phyloP scores from a whole-genome alignment of 2,888 invertebrate genomes.

The Tanypteryx hageni region DNA sequence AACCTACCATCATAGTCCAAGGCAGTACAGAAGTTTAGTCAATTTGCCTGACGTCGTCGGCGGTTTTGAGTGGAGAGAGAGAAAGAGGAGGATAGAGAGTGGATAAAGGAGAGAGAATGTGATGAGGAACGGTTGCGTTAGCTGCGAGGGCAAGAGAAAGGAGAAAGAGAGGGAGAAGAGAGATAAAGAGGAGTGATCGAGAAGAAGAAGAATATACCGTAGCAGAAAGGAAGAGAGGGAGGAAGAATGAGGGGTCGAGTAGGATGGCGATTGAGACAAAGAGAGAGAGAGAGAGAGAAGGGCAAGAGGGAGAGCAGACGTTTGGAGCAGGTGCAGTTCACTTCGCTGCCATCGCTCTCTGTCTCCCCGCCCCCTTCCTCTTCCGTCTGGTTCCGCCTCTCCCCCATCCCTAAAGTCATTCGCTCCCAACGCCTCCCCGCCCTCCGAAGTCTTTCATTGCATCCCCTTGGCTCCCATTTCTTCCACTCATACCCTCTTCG shows the following conservation, averaged over 20 bases:
- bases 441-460: background rate
- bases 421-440: background rate
- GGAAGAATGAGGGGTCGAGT: background rate
- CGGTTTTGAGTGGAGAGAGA: too few species aligned
- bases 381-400: background rate
- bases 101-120: too few species aligned
- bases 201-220: background rate
- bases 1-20: too few species aligned
- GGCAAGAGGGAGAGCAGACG: constrained; percentile 46
- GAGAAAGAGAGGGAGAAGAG: background rate
- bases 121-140: too few species aligned
- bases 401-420: constrained; percentile 6
- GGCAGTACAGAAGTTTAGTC: too few species aligned
- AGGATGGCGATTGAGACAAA: background rate
- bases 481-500: background rate
- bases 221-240: background rate
- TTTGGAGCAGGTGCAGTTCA: constrained; percentile 56
- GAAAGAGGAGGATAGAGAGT: too few species aligned
- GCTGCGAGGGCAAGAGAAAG: background rate
- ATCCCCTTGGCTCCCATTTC: background rate
- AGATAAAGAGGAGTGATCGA: background rate
- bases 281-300: background rate
- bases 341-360: constrained; percentile 50
- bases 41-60: too few species aligned
- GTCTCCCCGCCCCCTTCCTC: background rate